phyloP scores from a whole-genome alignment of 2,888 invertebrate species.

The Plemyria rubiginata region DNA sequence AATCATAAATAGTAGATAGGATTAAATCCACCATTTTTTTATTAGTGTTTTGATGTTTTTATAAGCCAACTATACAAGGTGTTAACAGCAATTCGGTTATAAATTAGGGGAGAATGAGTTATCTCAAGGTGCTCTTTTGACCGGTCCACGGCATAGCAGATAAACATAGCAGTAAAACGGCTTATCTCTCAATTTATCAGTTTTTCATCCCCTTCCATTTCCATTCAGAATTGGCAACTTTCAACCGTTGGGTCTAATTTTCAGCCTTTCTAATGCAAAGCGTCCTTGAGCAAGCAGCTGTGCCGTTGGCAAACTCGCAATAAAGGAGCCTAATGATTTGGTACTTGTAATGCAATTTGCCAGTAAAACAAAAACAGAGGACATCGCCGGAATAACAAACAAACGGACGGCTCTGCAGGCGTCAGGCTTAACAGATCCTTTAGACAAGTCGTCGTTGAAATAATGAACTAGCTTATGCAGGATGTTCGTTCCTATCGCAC shows the following conservation, averaged over 20 bases:
- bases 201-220: not conserved
- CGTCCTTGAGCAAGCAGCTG: constrained; percentile 19
- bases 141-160: not conserved
- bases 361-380: constrained; percentile 29
- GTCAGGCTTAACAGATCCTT: constrained; percentile 2
- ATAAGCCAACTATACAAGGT: too few relatives aligned
- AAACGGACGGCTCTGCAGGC: constrained; percentile 8
- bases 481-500: too few relatives aligned
- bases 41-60: too few relatives aligned
- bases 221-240: constrained; percentile 2
- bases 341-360: constrained; percentile 27
- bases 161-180: not conserved
- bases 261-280: constrained; percentile 30
- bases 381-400: constrained; percentile 27
- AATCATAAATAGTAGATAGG: too few relatives aligned
- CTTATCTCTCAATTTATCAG: constrained; percentile 6
- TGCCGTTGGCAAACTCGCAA: constrained; percentile 17
- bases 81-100: too few relatives aligned
- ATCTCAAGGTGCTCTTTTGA: not conserved
- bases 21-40: too few relatives aligned
- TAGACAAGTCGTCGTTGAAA: constrained; percentile 16
- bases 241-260: constrained; percentile 19
- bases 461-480: not conserved
- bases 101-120: too few relatives aligned
- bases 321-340: constrained; percentile 33